Conservation (phyloP, 2,888 invertebrate species). For the Meandrusa payeni region DNA sequence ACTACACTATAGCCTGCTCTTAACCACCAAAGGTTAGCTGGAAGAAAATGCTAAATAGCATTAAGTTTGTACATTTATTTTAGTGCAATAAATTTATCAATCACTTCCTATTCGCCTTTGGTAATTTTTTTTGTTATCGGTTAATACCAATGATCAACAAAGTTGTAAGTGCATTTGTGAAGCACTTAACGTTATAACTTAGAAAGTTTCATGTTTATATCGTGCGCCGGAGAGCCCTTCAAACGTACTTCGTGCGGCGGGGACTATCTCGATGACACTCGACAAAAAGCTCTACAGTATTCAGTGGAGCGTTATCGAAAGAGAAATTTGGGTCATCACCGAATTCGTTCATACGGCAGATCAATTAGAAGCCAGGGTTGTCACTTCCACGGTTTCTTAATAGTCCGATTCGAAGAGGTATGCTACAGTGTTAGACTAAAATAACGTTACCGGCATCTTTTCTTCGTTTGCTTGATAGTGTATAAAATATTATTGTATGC, state of each 20-base stretch:
- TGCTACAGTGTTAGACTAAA: background rate
- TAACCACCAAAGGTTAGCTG: too few relatives aligned
- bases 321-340: slow-evolving; percentile 77
- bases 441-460: too few relatives aligned
- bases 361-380: slow-evolving; percentile 17
- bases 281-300: slow-evolving; percentile 33
- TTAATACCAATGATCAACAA: slow-evolving; percentile 1
- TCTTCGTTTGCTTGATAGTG: too few relatives aligned
- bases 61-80: too few relatives aligned
- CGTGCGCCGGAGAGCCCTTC: slow-evolving; percentile 15
- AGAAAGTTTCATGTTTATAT: slow-evolving; percentile 19
- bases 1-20: too few relatives aligned
- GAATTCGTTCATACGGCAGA: slow-evolving; percentile 38
- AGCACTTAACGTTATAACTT: slow-evolving; percentile 22
- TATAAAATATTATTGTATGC: too few relatives aligned
- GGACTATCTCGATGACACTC: slow-evolving; percentile 18
- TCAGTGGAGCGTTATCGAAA: slow-evolving; percentile 53
- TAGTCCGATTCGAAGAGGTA: background rate
- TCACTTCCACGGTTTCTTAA: background rate
- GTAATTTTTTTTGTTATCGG: background rate
- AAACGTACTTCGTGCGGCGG: slow-evolving; percentile 4
- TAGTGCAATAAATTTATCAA: too few relatives aligned
- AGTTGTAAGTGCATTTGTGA: slow-evolving; percentile 9
- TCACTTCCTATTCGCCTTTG: too few relatives aligned
- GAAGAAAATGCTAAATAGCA: too few relatives aligned